phyloP scores from a whole-genome alignment of 1,140 invertebrate species.

The Spodoptera litura region DNA sequence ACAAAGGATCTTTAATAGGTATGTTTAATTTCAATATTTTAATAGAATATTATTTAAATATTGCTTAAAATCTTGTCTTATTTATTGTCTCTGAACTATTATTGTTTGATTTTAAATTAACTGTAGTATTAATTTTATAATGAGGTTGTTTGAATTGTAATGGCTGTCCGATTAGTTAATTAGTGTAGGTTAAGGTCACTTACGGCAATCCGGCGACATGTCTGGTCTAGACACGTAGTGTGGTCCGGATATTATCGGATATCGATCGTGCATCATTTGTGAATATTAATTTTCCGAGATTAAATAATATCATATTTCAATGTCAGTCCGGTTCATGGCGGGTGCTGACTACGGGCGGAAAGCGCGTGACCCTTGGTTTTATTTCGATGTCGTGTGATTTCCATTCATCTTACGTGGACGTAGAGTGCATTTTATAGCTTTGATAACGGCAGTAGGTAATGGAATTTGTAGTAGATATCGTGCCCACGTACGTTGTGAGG shows the following conservation, averaged over 20 bases:
- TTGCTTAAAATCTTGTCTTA: no score
- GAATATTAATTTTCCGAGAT: constrained; percentile 14
- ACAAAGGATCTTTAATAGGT: neutral
- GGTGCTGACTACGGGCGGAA: constrained; percentile 40
- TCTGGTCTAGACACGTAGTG: constrained; percentile 59
- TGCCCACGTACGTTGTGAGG: neutral
- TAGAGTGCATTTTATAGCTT: constrained; percentile 52
- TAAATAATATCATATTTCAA: constrained; percentile 47
- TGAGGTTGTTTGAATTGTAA: neutral
- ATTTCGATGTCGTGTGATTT: constrained; percentile 49
- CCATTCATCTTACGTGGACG: constrained; percentile 54
- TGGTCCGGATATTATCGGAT: constrained; percentile 58
- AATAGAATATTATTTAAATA: neutral
- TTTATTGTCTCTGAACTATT: no score
- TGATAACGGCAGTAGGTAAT: constrained; percentile 50
- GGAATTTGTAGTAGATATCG: constrained; percentile 44
- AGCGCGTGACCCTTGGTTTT: constrained; percentile 52
- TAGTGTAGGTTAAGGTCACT: constrained; percentile 52
- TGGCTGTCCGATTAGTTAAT: neutral
- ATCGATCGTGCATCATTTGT: constrained; percentile 52
- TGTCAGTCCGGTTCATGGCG: constrained; percentile 53
- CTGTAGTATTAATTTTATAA: neutral
- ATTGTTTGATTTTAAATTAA: neutral
- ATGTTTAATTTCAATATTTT: neutral
- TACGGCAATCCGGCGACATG: constrained; percentile 60